Percentiles rank a stretch among this genome's conserved stretches.
These are phyloP conservation scores for Saguinus midas DNA, from an alignment of 2,113 vertebrate species.

Conservation along the genomic window DNA sequence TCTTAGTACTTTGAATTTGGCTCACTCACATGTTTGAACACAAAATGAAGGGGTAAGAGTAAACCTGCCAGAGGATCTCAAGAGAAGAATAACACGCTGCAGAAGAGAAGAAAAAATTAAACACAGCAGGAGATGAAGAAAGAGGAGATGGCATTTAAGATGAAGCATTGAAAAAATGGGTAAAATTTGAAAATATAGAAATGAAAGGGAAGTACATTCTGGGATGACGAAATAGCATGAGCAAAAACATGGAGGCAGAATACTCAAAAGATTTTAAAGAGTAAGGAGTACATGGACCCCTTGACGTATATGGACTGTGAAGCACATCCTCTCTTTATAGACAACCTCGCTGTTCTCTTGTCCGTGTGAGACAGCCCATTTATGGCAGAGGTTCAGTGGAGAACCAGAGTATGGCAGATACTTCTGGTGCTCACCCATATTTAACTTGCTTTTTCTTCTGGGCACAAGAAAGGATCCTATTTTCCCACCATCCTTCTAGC, in stretches of 20 bases:
- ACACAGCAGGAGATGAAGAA: not conserved
- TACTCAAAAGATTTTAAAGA: not conserved
- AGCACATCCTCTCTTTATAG: accelerated
- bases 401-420: not conserved
- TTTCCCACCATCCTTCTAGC: not conserved
- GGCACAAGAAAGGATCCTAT: not conserved
- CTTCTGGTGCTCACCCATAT: not conserved
- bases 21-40: constrained; percentile 2
- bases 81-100: not conserved
- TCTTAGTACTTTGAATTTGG: not conserved
- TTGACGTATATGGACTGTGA: not conserved
- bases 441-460: not conserved
- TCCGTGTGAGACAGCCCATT: not conserved
- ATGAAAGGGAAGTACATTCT: not conserved
- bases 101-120: not conserved
- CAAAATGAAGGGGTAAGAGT: not conserved
- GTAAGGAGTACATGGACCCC: not conserved
- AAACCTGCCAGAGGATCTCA: not conserved
- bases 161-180: not conserved
- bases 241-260: not conserved
- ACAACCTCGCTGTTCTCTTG: not conserved
- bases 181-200: constrained; percentile 1
- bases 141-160: not conserved
- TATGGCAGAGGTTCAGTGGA: not conserved
- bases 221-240: not conserved